Evolutionary conservation across 2,888 invertebrate genomes (phyloP).

Genomic region (Drosophila incognita): DNA sequence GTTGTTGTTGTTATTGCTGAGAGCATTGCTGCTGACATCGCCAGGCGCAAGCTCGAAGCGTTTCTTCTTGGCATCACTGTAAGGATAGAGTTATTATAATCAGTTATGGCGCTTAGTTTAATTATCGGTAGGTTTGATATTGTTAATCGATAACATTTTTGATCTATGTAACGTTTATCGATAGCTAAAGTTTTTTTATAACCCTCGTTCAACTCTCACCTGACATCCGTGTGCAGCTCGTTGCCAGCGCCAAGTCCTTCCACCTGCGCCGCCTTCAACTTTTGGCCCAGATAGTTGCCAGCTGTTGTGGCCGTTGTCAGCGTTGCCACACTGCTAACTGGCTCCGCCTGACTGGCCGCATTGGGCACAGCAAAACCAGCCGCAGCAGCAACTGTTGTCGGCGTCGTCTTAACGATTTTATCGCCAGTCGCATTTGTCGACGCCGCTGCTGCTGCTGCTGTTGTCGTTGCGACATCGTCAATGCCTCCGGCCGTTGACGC

Average conservation of each 20-base stretch:
- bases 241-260: conserved; percentile 81
- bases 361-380: conserved; percentile 43
- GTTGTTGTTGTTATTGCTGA: conserved; percentile 52
- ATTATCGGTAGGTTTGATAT: background rate
- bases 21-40: conserved; percentile 52
- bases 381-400: conserved; percentile 15
- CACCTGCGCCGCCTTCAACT: conserved; percentile 83
- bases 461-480: conserved; percentile 27
- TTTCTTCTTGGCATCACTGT: conserved; percentile 84
- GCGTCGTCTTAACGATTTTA: conserved; percentile 55
- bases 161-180: background rate
- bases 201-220: conserved; percentile 55
- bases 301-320: conserved; percentile 82
- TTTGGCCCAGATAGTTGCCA: conserved; percentile 82
- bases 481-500: conserved; percentile 18
- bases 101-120: background rate
- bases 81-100: conserved; percentile 8
- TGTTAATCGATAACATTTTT: background rate
- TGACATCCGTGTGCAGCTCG: conserved; percentile 82
- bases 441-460: conserved; percentile 18
- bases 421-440: conserved; percentile 39
- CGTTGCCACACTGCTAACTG: conserved; percentile 53
- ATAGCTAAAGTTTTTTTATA: background rate
- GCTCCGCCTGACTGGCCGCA: conserved; percentile 16
- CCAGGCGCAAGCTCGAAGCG: conserved; percentile 78